phyloP scores from a whole-genome alignment of 2,888 invertebrate species.

The Spilarctia lutea region DNA sequence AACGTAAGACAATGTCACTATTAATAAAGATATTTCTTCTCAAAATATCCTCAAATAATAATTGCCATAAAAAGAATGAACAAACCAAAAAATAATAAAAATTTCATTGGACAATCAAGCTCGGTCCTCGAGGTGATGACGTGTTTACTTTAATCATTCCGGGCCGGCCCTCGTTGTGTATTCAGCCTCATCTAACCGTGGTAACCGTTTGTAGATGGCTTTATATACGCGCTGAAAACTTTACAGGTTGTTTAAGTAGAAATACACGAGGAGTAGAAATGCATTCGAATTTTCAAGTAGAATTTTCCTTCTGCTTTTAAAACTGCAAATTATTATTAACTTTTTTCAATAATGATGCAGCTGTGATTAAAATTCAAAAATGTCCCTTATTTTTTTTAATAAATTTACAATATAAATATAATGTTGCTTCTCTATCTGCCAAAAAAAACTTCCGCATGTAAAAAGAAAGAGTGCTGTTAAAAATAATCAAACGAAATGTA shows the following conservation, averaged over 20 bases:
- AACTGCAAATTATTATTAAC: neutral
- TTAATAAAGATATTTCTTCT: neutral
- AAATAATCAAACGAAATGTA: no score
- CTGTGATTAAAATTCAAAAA: no score
- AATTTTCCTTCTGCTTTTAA: constrained; percentile 7
- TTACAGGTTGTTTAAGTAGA: constrained; percentile 8
- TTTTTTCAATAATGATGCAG: no score
- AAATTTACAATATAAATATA: no score
- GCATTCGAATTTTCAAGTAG: constrained; percentile 9
- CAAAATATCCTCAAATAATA: constrained; percentile 21
- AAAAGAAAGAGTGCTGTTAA: no score
- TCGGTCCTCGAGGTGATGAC: constrained; percentile 49
- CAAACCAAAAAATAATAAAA: constrained; percentile 54
- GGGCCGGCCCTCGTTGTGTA: constrained; percentile 57
- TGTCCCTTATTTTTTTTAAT: no score
- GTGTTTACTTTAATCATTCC: constrained; percentile 64
- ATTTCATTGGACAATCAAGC: constrained; percentile 61
- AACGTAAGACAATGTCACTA: constrained; percentile 3
- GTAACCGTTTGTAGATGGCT: constrained; percentile 48
- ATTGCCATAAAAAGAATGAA: constrained; percentile 40
- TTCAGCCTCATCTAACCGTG: constrained; percentile 51
- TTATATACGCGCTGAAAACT: constrained; percentile 41
- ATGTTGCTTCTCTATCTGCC: no score
- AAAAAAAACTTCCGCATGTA: no score
- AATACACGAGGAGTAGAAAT: neutral